Base-by-base conservation (phyloP, 2,113 vertebrate species). In the Nestor notabilis region DNA sequence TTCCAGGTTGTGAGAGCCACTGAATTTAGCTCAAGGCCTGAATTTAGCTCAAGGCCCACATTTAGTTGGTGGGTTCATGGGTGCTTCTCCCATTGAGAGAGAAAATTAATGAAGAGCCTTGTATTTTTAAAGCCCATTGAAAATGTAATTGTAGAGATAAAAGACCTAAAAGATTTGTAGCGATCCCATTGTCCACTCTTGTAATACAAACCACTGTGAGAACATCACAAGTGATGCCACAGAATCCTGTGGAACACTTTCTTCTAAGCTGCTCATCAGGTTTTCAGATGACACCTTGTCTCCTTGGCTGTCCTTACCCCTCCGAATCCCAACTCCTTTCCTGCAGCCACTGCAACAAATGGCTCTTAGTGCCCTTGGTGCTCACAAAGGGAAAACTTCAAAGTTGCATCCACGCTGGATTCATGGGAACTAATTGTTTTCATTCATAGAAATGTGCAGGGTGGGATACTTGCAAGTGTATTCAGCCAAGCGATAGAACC, bases 1-100 rank as follows among this genome's bases (percentile, higher is more conserved):
- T 94, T 84, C 87, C 93, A 94, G 79, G 95, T 87, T 94, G 60
- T 13, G n/a, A 83, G 53, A 93, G 77, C 60, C 83, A 79, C 91
- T 3, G 35, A 33, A 33, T 37, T 58, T 69, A 90, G 83, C 92
- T 85, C 14, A 2, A 52, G 89, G 90, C 85, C 91, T 3, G 35
- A 35, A 33, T 37, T 58, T 65, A 90, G 80, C 91, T 85, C 14
- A 2, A 56, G 89, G 91, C 85, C 82, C 92, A 92, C 77, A 80
- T 18, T 87, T n/a, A 92, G 31, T 56, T 82, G 27, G 49, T 25
- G 21, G 65, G 43, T 89, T 89, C 49, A 5, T 64, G 85, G 88
- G 43, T 28, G 27, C 93, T 77, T 52, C 92, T 93, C 31, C 64
- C 49, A 29, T 2, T 23, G 49, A 76, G 74, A 56, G 47, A 47